Evolutionary conservation across 2,113 vertebrate species (phyloP).

Genomic region (Hipposideros armiger): DNA sequence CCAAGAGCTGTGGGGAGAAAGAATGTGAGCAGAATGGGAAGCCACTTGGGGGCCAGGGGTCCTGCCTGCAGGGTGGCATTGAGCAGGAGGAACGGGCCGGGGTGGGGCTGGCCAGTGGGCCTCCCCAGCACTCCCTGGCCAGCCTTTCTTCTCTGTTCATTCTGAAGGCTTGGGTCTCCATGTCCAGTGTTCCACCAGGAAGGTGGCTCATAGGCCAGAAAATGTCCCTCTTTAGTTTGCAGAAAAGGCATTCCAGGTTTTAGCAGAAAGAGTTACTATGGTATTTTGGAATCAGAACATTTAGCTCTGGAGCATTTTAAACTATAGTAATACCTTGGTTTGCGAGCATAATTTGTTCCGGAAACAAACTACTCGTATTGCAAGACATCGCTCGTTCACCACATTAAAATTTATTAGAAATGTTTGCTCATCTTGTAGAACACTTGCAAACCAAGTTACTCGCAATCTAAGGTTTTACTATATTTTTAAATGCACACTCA

Average conservation of each 20-base stretch:
- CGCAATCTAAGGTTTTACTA: too few species aligned
- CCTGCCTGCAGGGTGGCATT: neutral
- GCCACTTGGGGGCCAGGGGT: neutral
- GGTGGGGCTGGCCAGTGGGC: too few species aligned
- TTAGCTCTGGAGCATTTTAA: neutral
- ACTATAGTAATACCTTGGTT: neutral
- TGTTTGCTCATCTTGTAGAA: too few species aligned
- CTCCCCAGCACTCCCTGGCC: too few species aligned
- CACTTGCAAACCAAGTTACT: too few species aligned
- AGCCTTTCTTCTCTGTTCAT: neutral
- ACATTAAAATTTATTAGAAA: too few species aligned
- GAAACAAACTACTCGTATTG: too few species aligned
- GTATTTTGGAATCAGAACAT: neutral
- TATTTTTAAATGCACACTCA: neutral
- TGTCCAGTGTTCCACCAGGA: neutral
- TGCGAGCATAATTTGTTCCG: too few species aligned
- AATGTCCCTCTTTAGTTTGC: neutral
- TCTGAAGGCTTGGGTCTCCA: neutral
- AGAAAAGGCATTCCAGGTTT: neutral
- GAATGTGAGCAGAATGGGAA: neutral
- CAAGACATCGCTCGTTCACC: too few species aligned
- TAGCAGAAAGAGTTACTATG: neutral
- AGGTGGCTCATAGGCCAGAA: neutral
- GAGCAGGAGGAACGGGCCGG: neutral
- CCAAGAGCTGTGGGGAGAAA: neutral